Conservation (phyloP, 2,888 invertebrate genomes). For the Ariolimax columbianus region DNA sequence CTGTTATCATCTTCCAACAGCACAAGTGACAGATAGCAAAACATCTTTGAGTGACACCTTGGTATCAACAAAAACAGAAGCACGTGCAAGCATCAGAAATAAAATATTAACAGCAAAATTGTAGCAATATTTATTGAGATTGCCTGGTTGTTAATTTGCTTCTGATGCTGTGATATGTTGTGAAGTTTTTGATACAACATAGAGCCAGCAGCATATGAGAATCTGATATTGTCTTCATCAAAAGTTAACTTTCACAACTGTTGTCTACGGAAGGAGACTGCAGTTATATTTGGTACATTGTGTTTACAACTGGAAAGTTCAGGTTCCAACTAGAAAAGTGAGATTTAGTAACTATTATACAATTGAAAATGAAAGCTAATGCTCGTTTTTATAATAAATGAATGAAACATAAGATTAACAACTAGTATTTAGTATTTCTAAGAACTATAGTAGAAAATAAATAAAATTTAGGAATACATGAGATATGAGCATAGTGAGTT, state of each 20-base stretch:
- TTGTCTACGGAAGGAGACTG: not conserved
- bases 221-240: not conserved
- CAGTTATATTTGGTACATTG: not conserved
- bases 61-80: not conserved
- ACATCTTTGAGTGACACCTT: not conserved
- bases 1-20: not conserved
- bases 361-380: not conserved
- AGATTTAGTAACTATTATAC: not conserved
- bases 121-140: not conserved
- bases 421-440: not conserved
- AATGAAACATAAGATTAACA: too few relatives aligned
- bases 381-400: not conserved
- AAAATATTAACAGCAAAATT: not conserved
- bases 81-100: not conserved
- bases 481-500: not conserved
- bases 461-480: not conserved
- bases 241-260: not conserved
- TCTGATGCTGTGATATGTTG: not conserved
- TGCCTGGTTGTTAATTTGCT: not conserved
- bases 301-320: not conserved
- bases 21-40: conserved; percentile 13
- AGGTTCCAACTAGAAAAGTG: not conserved
- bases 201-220: not conserved
- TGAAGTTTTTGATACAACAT: not conserved
- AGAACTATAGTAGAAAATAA: not conserved